Evolutionary conservation across 2,113 vertebrate species (phyloP), one percentile per base, ranked within the genome.

Genomic region (Bagarius yarrelli): DNA sequence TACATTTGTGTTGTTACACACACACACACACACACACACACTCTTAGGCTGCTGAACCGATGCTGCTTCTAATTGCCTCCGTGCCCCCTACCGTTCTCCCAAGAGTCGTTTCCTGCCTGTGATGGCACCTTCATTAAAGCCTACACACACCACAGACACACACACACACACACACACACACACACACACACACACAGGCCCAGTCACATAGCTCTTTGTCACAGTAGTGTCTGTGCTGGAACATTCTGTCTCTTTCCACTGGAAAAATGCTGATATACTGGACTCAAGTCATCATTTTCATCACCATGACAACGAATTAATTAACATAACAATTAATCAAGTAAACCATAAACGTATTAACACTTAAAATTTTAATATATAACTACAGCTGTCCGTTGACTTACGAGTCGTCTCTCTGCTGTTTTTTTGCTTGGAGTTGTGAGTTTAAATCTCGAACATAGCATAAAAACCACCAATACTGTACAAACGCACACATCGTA

Each of bases 91-190:
- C 44, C 30, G 32, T 53, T 66, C 59, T 63, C 70, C 70, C 71
- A 52, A 25, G 59, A 63, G 59, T 66, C 16, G 53, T 75, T 81
- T 81, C 80, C 70, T 66, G 50, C 44, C 59, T 75, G 44, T 81
- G 71, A 81, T 74, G 59, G 59, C 60, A 60, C 59, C 70, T 64
- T 81, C 80, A 81, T 81, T 81, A 81, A 80, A 40, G 57, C 18
- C 40, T 1, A 18, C 15, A 53, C 40, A 80, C 79, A 66, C 21
- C 71, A 76, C 56, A 57, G 21, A 77, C 36, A 61, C 70, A 72
- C 70, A 72, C 70, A 52, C 74, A 60, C 15, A 69, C 32, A 70
- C 67, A 21, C 36, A 36, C 32, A 21, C 32, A 67, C 2, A 50
- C 36, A 75, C 73, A 59, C 74, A 76, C 74, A 76, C 32, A 67